phyloP scores from a whole-genome alignment of 2,797 vertebrate species.

The Manis crassicaudata region DNA sequence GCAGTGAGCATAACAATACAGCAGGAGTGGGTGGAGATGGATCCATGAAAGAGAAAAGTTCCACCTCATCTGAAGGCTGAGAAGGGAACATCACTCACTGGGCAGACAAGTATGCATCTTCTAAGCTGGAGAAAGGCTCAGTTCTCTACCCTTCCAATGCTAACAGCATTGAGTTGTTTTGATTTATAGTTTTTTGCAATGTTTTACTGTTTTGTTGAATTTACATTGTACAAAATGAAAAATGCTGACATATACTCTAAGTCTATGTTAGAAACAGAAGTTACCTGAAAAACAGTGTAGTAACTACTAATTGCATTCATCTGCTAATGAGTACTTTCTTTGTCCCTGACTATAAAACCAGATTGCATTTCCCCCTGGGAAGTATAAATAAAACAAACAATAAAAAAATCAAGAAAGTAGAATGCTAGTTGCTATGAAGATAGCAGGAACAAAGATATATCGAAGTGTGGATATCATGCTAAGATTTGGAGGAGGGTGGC shows the following conservation, averaged over 20 bases:
- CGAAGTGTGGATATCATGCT: neutral
- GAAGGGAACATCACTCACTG: neutral
- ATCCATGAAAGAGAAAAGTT: neutral
- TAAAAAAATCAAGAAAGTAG: neutral
- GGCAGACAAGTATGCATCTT: neutral
- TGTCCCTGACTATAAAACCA: conserved; percentile 68
- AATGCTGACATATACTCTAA: conserved; percentile 36
- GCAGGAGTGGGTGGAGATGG: neutral
- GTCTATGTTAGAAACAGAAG: conserved; percentile 58
- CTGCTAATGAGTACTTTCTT: conserved; percentile 72
- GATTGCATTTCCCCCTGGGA: conserved; percentile 68
- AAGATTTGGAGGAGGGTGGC: neutral
- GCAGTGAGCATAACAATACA: neutral
- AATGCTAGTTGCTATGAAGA: conserved; percentile 9
- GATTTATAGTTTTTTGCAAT: neutral
- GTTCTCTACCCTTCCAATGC: neutral
- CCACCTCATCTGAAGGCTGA: neutral
- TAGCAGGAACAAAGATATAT: neutral
- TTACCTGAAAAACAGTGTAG: conserved; percentile 68
- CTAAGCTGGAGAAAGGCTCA: neutral
- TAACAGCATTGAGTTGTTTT: neutral
- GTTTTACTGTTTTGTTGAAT: neutral
- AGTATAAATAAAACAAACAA: conserved; percentile 42
- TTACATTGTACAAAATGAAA: conserved; percentile 28
- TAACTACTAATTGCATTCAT: conserved; percentile 68